These are phyloP conservation scores for Sphaerophoria rueppellii DNA, from an alignment of 2,888 invertebrate species.

Conservation along the genomic window DNA sequence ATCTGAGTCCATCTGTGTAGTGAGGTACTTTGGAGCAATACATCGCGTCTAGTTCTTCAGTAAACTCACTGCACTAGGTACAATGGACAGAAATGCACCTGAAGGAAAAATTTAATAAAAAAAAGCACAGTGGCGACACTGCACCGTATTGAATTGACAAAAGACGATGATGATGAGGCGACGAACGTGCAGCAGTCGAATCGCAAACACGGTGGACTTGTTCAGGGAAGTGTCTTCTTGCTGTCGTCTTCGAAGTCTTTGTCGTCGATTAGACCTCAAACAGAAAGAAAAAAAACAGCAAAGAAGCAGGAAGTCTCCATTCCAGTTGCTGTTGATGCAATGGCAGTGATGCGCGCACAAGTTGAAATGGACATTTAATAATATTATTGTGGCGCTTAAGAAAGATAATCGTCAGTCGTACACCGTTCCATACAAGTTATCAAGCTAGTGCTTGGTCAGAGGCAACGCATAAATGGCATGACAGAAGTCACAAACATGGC, in stretches of 20 bases:
- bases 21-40: constrained; percentile 54
- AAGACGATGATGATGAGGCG: constrained; percentile 15
- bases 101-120: constrained; percentile 7
- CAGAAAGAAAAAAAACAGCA: constrained; percentile 43
- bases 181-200: constrained; percentile 58
- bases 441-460: background rate
- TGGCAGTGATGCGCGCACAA: constrained; percentile 63
- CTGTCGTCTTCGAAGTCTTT: constrained; percentile 20
- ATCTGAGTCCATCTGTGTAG: constrained; percentile 62
- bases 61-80: constrained; percentile 43
- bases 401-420: constrained; percentile 59
- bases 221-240: constrained; percentile 44
- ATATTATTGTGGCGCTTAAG: constrained; percentile 70
- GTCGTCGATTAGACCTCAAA: constrained; percentile 58
- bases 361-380: constrained; percentile 67
- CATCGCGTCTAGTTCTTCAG: constrained; percentile 23
- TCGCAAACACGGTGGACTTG: constrained; percentile 39
- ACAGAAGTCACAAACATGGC: constrained; percentile 27
- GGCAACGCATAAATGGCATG: constrained; percentile 25
- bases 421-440: constrained; percentile 22
- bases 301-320: constrained; percentile 72
- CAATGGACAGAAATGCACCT: constrained; percentile 14
- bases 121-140: constrained; percentile 64
- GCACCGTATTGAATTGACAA: constrained; percentile 22
- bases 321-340: constrained; percentile 53